Percentiles rank a stretch among this genome's conserved stretches.
Evolutionary conservation across 2,113 vertebrate species (phyloP).

Genomic region (Ceyx margarethae): DNA sequence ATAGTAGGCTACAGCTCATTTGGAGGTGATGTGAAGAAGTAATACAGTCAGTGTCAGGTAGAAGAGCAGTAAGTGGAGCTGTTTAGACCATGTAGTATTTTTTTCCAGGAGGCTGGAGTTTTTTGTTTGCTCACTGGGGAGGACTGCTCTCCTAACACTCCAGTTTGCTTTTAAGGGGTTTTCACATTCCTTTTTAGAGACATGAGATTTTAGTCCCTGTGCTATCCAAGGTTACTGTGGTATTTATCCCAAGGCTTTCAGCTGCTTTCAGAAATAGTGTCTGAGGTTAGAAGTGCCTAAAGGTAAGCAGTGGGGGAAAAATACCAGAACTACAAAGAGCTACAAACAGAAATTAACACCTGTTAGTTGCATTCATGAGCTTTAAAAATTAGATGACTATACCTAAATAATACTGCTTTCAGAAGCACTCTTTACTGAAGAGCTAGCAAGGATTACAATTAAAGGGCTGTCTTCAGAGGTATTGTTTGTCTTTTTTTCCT

Average conservation of each 20-base stretch:
- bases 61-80: not conserved
- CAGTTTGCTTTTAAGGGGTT: not conserved
- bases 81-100: not conserved
- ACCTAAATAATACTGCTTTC: not conserved
- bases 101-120: not conserved
- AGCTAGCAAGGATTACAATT: not conserved
- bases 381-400: not conserved
- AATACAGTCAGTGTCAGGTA: not conserved
- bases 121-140: not conserved
- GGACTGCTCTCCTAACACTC: not conserved
- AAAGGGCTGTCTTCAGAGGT: not conserved
- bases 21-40: not conserved
- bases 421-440: not conserved
- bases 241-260: not conserved
- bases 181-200: not conserved
- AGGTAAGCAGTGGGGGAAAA: not conserved
- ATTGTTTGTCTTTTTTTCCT: not conserved
- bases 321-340: rapidly evolving
- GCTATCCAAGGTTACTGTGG: not conserved
- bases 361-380: not conserved
- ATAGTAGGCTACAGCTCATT: not conserved
- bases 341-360: not conserved
- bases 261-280: not conserved
- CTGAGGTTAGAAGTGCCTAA: not conserved
- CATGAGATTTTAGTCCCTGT: not conserved